Conservation (phyloP, 1,140 invertebrate species). For the Cotesia glomerata region DNA sequence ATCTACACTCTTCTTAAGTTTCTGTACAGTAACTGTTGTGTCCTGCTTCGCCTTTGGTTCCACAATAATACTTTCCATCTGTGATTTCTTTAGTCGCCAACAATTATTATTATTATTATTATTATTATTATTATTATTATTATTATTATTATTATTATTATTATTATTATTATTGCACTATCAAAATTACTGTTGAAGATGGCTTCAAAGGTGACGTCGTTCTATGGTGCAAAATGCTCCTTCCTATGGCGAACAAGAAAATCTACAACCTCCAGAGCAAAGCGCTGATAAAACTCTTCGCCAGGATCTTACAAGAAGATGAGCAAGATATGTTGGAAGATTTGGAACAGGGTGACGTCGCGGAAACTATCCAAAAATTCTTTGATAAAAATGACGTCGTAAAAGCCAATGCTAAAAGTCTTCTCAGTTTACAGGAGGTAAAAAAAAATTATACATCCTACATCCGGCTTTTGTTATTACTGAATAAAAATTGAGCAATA, state of each 20-base stretch:
- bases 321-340: slow-evolving; percentile 84
- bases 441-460: neutral
- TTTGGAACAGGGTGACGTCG: slow-evolving; percentile 88
- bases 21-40: too few relatives aligned
- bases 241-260: slow-evolving; percentile 82
- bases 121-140: neutral
- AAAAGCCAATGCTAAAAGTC: slow-evolving; percentile 72
- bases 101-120: too few relatives aligned
- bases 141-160: neutral
- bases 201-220: slow-evolving; percentile 79
- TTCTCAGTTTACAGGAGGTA: slow-evolving; percentile 76
- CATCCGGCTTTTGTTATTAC: too few relatives aligned
- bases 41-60: too few relatives aligned
- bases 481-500: too few relatives aligned
- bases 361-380: slow-evolving; percentile 84
- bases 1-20: too few relatives aligned
- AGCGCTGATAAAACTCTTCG: slow-evolving; percentile 88
- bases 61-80: too few relatives aligned
- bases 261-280: slow-evolving; percentile 93
- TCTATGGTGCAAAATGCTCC: slow-evolving; percentile 84
- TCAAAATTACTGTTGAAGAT: slow-evolving; percentile 53
- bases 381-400: slow-evolving; percentile 73
- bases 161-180: neutral
- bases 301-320: slow-evolving; percentile 76
- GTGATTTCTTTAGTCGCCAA: too few relatives aligned